Evolutionary conservation across 2,797 vertebrate genomes (phyloP).

Genomic region (Enteromius radiatus): DNA sequence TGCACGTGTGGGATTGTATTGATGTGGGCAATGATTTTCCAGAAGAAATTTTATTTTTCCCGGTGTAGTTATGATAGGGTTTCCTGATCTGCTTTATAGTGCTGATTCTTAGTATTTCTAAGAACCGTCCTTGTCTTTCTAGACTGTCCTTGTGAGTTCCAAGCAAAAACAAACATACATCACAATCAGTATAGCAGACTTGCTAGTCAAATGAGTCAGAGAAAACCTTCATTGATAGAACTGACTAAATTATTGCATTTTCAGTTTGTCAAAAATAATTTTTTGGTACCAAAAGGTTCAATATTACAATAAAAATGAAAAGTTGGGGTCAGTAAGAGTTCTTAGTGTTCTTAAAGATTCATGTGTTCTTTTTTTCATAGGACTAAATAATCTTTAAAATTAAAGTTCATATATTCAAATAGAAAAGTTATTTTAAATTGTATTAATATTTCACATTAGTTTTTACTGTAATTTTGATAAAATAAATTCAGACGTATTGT

Average conservation of each 20-base stretch:
- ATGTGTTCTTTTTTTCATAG: not conserved
- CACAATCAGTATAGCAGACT: not conserved
- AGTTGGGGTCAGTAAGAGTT: not conserved
- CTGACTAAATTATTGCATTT: not conserved
- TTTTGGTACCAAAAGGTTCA: not conserved
- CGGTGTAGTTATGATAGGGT: not conserved
- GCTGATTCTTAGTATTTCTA: not conserved
- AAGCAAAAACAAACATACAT: not conserved
- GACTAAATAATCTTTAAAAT: not conserved
- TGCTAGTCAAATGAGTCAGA: not conserved
- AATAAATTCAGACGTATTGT: not conserved
- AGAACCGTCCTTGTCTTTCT: not conserved
- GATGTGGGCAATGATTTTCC: too few relatives aligned
- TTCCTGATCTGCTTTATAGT: not conserved
- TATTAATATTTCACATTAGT: not conserved
- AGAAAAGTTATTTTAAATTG: not conserved
- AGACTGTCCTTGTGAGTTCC: not conserved
- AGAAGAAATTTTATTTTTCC: too few relatives aligned
- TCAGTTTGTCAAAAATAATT: not conserved
- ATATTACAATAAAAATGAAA: not conserved
- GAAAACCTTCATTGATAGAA: not conserved
- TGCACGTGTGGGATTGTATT: slow-evolving; percentile 58
- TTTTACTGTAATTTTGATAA: not conserved
- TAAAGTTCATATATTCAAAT: not conserved
- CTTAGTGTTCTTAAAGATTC: not conserved